These are phyloP conservation scores for Pampusana beccarii DNA, from an alignment of 2,113 vertebrate species.

Conservation along the genomic window DNA sequence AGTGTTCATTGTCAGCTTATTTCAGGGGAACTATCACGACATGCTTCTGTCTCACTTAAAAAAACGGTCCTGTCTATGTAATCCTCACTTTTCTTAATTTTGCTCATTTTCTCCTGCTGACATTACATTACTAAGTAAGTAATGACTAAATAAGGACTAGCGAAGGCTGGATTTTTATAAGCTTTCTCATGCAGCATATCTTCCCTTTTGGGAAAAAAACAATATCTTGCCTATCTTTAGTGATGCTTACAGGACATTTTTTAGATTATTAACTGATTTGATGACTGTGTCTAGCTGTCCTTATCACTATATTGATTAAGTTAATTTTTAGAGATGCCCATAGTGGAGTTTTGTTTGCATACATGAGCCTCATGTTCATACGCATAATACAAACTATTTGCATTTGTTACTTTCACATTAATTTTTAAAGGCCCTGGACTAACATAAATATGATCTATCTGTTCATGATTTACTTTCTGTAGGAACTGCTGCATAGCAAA, in stretches of 20 bases:
- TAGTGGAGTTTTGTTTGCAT: neutral
- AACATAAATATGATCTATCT: neutral
- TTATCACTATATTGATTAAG: neutral
- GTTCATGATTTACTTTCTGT: neutral
- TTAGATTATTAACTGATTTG: neutral
- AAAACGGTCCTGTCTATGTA: neutral
- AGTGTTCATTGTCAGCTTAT: neutral
- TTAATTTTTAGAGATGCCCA: neutral
- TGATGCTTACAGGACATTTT: neutral
- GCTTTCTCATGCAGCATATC: neutral
- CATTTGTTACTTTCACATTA: neutral
- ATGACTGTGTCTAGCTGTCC: neutral
- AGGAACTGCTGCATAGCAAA: neutral
- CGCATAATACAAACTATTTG: neutral
- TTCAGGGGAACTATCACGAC: neutral
- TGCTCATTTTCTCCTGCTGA: neutral
- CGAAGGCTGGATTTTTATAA: neutral
- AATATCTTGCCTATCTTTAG: neutral
- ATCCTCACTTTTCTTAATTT: neutral
- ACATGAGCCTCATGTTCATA: neutral
- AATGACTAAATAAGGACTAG: neutral
- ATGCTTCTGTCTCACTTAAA: neutral
- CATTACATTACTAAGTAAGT: neutral
- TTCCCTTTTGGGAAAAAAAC: neutral
- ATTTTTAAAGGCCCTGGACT: neutral